Percentiles rank a stretch among this genome's conserved stretches.
Evolutionary conservation across 64 coral and sea anemone genomes (phyloP).

Genomic region (Stylophora pistillata): DNA sequence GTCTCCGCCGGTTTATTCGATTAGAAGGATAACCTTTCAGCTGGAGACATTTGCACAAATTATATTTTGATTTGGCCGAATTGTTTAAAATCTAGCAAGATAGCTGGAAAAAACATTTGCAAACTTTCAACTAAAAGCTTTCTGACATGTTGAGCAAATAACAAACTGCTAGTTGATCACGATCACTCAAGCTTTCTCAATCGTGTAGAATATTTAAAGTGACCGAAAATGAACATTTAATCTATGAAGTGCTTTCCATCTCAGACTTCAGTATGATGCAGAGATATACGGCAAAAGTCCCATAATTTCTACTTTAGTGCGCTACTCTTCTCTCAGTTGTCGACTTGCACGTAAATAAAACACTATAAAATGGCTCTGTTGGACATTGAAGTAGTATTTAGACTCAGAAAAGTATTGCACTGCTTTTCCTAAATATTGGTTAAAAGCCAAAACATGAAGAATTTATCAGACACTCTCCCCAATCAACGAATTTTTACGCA

Average conservation of each 20-base stretch:
- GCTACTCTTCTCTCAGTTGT: not conserved
- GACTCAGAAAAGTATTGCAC: not conserved
- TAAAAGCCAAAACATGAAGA: slow-evolving; percentile 14
- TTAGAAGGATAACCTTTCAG: not conserved
- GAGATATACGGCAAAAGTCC: not conserved
- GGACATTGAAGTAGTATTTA: not conserved
- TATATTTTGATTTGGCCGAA: not conserved
- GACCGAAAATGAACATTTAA: too few species aligned
- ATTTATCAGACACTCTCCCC: not conserved
- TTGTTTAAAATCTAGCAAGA: not conserved
- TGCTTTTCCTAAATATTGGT: not conserved
- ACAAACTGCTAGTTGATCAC: not conserved
- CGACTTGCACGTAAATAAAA: not conserved
- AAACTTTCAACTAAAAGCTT: not conserved
- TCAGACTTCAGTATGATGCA: too few species aligned
- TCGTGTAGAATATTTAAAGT: too few species aligned
- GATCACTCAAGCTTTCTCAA: not conserved
- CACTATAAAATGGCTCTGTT: not conserved
- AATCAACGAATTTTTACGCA: not conserved
- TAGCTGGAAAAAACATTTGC: not conserved
- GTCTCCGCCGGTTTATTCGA: not conserved
- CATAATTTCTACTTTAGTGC: too few species aligned
- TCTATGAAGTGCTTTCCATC: too few species aligned
- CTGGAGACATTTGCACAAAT: not conserved
- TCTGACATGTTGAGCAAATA: too few species aligned